Evolutionary conservation across 1,140 invertebrate genomes (phyloP).

Genomic region (Whitmania pigra): DNA sequence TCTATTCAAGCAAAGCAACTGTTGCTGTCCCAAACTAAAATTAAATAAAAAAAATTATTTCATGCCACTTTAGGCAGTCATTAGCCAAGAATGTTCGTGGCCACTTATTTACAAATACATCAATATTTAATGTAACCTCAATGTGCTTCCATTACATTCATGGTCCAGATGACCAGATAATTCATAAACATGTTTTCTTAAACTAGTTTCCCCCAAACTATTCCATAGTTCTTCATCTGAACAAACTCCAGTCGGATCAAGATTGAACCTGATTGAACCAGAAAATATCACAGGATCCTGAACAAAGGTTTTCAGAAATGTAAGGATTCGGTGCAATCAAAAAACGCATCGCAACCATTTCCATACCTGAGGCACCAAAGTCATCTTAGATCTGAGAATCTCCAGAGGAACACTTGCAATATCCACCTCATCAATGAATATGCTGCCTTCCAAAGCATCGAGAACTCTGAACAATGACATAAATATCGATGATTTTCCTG

Average conservation of each 20-base stretch:
- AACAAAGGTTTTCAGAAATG: not conserved
- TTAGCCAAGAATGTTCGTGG: not conserved
- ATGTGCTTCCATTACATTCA: not conserved
- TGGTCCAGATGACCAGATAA: not conserved
- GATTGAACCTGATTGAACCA: conserved; percentile 31
- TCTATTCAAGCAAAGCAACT: conserved; percentile 48
- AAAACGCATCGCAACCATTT: not conserved
- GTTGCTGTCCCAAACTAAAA: conserved; percentile 45
- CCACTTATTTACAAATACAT: not conserved
- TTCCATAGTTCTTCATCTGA: conserved; percentile 32
- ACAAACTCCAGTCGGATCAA: conserved; percentile 33
- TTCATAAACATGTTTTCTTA: not conserved
- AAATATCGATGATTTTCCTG: conserved; percentile 75
- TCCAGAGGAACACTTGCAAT: conserved; percentile 54
- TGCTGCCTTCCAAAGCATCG: conserved; percentile 43
- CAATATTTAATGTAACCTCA: not conserved
- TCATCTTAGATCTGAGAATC: conserved; percentile 57
- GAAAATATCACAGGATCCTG: conserved; percentile 36
- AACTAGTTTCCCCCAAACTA: conserved; percentile 26
- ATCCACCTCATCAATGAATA: conserved; percentile 57
- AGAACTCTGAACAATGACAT: conserved; percentile 47
- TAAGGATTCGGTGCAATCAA: not conserved
- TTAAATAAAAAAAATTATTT: not conserved
- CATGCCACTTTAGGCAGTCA: not conserved
- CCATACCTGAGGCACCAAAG: conserved; percentile 70